Evolutionary conservation across 2,113 vertebrate genomes (phyloP).

Genomic region (Pterocles orientalis): DNA sequence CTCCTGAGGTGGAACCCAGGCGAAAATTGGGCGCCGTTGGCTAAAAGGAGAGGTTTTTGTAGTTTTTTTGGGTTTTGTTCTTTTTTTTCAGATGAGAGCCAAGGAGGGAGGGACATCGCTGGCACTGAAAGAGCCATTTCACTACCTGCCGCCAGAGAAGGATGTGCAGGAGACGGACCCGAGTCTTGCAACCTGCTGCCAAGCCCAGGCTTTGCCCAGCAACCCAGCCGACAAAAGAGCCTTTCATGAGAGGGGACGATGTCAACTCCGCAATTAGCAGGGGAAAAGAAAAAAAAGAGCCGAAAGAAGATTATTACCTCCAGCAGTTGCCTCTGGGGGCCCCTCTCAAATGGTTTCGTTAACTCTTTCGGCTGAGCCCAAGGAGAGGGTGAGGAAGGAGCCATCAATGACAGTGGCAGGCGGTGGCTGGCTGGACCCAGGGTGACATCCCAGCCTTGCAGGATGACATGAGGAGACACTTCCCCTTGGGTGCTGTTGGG

Average conservation of each 20-base stretch:
- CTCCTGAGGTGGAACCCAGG: background rate
- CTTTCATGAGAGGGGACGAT: slow-evolving; percentile 66
- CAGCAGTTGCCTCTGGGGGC: background rate
- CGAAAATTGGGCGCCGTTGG: background rate
- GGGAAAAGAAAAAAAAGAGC: slow-evolving; percentile 20
- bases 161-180: background rate
- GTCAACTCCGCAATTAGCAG: slow-evolving; percentile 54
- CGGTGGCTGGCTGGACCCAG: fast-evolving
- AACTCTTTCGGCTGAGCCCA: slow-evolving; percentile 27
- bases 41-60: background rate
- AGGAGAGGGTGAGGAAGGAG: background rate
- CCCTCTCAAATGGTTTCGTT: background rate
- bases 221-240: slow-evolving; percentile 62
- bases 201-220: slow-evolving; percentile 23
- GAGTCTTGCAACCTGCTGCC: slow-evolving; percentile 29
- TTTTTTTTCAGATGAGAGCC: background rate
- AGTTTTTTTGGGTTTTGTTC: too few relatives aligned
- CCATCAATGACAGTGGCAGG: background rate
- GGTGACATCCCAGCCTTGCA: fast-evolving
- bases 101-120: background rate
- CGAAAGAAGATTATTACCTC: slow-evolving; percentile 63
- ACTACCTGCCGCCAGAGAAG: slow-evolving; percentile 4
- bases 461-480: fast-evolving
- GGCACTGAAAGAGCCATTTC: background rate
- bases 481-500: background rate